Conservation (phyloP, 1,140 invertebrate genomes). For the Eciton burchellii region DNA sequence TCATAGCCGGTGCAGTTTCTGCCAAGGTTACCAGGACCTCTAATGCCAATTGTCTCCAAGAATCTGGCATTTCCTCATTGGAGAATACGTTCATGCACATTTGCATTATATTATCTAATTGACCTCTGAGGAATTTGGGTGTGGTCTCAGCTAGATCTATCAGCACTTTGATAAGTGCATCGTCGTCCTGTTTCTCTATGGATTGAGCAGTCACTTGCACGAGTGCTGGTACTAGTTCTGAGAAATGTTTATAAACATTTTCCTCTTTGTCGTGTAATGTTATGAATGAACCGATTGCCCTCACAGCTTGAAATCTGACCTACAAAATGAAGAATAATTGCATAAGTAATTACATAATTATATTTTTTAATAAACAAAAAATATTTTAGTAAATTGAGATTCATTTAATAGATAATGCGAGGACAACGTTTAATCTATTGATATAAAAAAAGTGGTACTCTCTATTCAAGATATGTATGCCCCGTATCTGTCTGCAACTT, state of each 20-base stretch:
- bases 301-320: conserved; percentile 92
- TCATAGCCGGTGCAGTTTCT: conserved; percentile 97
- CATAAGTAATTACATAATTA: conserved; percentile 15
- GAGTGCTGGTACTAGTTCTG: conserved; percentile 92
- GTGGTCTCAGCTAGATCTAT: conserved; percentile 97
- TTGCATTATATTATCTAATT: conserved; percentile 94
- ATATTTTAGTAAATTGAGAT: conserved; percentile 5
- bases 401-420: not conserved
- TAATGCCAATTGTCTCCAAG: conserved; percentile 95
- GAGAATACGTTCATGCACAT: conserved; percentile 94
- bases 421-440: conserved; percentile 3
- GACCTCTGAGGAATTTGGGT: conserved; percentile 96
- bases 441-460: not conserved
- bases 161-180: conserved; percentile 95
- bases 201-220: conserved; percentile 91
- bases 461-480: conserved; percentile 72
- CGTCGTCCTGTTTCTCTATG: conserved; percentile 94
- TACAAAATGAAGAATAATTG: conserved; percentile 63
- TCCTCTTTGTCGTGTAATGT: conserved; percentile 96
- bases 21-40: conserved; percentile 97
- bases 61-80: conserved; percentile 90
- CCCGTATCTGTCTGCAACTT: conserved; percentile 85
- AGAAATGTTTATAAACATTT: conserved; percentile 94
- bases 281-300: conserved; percentile 96
- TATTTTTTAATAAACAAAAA: not conserved